Evolutionary conservation across 2,888 invertebrate genomes (phyloP).

Genomic region (Notodonta ziczac): DNA sequence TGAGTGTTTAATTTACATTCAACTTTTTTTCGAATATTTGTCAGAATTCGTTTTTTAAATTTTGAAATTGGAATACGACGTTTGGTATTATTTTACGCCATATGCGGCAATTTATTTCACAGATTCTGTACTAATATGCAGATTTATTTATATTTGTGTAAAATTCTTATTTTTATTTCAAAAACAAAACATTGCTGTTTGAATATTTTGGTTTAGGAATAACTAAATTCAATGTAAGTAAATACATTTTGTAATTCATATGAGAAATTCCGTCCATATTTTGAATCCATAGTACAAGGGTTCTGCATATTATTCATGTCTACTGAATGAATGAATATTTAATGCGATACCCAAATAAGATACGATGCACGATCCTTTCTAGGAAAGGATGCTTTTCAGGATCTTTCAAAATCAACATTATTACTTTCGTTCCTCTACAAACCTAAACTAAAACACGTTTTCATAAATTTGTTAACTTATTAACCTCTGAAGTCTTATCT

Average conservation of each 20-base stretch:
- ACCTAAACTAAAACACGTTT: background rate
- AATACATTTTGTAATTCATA: background rate
- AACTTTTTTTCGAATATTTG: conserved; percentile 4
- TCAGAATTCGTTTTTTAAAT: background rate
- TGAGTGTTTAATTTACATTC: conserved; percentile 43
- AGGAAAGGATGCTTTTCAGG: background rate
- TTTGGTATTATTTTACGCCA: background rate
- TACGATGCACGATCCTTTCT: conserved; percentile 5
- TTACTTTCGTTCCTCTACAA: background rate
- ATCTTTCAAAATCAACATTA: background rate
- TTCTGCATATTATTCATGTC: conserved; percentile 12
- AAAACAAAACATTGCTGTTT: too few relatives aligned
- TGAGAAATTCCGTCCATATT: background rate
- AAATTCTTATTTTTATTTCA: too few relatives aligned
- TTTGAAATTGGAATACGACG: background rate
- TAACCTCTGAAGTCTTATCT: too few relatives aligned
- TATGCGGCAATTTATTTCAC: too few relatives aligned
- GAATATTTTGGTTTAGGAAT: too few relatives aligned
- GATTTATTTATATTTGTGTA: too few relatives aligned
- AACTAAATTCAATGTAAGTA: too few relatives aligned
- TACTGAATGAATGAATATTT: conserved; percentile 24
- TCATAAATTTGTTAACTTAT: too few relatives aligned
- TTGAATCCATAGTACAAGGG: conserved; percentile 3
- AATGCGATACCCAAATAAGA: conserved; percentile 11
- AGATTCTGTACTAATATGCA: too few relatives aligned